phyloP scores from a whole-genome alignment of 2,888 invertebrate species.

The Apodemia hepburni region DNA sequence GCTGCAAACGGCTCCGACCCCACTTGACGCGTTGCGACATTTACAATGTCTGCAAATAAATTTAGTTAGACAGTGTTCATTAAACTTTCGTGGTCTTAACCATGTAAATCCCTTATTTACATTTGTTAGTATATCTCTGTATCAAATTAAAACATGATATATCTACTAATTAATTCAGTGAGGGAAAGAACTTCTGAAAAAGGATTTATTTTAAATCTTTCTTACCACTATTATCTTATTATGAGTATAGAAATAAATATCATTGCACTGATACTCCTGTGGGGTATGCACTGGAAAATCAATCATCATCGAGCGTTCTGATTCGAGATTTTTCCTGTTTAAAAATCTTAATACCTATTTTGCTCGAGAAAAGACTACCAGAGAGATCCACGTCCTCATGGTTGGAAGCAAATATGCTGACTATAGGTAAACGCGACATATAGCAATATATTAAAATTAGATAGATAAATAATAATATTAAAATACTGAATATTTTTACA shows the following conservation, averaged over 20 bases:
- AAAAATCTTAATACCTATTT: no score
- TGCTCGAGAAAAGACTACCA: no score
- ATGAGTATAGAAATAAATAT: background rate
- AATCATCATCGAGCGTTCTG: no score
- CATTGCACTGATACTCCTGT: no score
- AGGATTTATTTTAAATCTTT: background rate
- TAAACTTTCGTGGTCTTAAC: constrained; percentile 63
- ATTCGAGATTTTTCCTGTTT: no score
- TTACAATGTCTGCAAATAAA: constrained; percentile 64
- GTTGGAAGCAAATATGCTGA: no score
- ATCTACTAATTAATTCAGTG: background rate
- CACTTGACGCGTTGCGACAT: constrained; percentile 70
- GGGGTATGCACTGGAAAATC: no score
- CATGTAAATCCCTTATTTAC: constrained; percentile 34
- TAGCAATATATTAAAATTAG: no score
- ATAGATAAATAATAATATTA: no score
- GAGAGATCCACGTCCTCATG: no score
- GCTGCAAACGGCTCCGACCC: constrained; percentile 78
- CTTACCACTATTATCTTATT: background rate
- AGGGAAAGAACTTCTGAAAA: background rate
- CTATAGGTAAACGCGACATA: no score
- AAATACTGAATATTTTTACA: no score
- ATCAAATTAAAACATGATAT: constrained; percentile 12
- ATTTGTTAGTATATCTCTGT: constrained; percentile 5
- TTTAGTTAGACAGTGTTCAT: constrained; percentile 64